A percentile compares a stretch with the other conserved stretches of the same genome.
These are phyloP conservation scores for Oligia strigilis DNA, from an alignment of 2,888 invertebrate species.

Conservation along the genomic window DNA sequence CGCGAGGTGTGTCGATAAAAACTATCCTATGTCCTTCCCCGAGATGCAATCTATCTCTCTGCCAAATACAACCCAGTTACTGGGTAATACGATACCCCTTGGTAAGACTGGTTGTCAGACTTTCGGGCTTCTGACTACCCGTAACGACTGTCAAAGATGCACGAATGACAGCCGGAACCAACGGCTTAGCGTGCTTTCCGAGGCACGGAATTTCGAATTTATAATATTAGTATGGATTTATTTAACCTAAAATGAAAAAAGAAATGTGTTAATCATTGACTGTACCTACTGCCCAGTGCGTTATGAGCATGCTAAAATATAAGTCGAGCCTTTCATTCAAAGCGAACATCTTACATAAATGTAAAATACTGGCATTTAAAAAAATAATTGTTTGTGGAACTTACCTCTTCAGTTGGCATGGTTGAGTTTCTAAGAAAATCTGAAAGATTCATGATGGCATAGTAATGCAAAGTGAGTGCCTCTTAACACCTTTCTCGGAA, in stretches of 20 bases:
- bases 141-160: too few species aligned
- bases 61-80: too few species aligned
- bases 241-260: neutral
- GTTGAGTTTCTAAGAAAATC: constrained; percentile 7
- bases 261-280: neutral
- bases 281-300: neutral
- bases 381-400: neutral
- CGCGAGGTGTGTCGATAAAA: too few species aligned
- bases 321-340: neutral
- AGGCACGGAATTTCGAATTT: too few species aligned
- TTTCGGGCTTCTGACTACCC: too few species aligned
- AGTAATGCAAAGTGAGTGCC: constrained; percentile 12
- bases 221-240: too few species aligned
- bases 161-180: too few species aligned
- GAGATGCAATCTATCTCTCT: too few species aligned
- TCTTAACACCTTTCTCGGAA: constrained; percentile 4
- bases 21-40: too few species aligned
- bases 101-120: too few species aligned
- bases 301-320: neutral
- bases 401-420: neutral
- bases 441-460: neutral
- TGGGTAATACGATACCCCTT: too few species aligned
- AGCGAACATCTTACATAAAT: neutral
- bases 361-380: neutral
- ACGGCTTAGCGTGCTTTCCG: too few species aligned